Conservation (phyloP, 37 sponge, comb jelly and placozoan species). For the Geodia barretti region DNA sequence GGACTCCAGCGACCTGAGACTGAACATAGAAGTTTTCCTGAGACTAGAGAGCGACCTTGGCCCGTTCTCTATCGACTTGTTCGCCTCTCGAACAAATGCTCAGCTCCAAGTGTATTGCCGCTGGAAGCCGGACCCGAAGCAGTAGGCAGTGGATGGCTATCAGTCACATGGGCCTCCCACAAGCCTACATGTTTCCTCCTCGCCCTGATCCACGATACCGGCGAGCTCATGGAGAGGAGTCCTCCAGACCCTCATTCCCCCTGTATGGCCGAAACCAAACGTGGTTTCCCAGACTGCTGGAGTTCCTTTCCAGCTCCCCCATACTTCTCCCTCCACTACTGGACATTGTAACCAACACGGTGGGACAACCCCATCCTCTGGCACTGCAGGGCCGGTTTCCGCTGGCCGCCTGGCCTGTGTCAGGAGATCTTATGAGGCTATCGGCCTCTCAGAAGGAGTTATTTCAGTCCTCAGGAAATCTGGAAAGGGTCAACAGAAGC, state of each 20-base stretch:
- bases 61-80: slow-evolving; percentile 35
- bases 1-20: slow-evolving; percentile 19
- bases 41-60: slow-evolving; percentile 14
- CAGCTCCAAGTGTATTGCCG: no score
- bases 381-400: slow-evolving; percentile 23
- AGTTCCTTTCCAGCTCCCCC: slow-evolving; percentile 5
- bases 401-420: slow-evolving; percentile 36
- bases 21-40: slow-evolving; percentile 3
- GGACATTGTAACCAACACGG: slow-evolving; percentile 12
- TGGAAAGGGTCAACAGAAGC: slow-evolving; percentile 27
- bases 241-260: slow-evolving; percentile 8
- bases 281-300: slow-evolving; percentile 27
- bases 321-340: slow-evolving; percentile 11
- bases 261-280: slow-evolving; percentile 34
- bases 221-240: neutral
- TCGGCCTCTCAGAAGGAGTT: slow-evolving; percentile 33
- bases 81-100: slow-evolving; percentile 33
- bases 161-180: neutral
- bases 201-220: no score
- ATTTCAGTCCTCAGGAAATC: slow-evolving; percentile 16
- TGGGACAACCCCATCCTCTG: slow-evolving; percentile 25
- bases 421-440: slow-evolving; percentile 15
- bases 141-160: slow-evolving; percentile 13
- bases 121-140: slow-evolving; percentile 34
- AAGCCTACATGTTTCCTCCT: slow-evolving; percentile 27